phyloP scores from a whole-genome alignment of 2,888 invertebrate genomes.

The Ceriagrion tenellum region DNA sequence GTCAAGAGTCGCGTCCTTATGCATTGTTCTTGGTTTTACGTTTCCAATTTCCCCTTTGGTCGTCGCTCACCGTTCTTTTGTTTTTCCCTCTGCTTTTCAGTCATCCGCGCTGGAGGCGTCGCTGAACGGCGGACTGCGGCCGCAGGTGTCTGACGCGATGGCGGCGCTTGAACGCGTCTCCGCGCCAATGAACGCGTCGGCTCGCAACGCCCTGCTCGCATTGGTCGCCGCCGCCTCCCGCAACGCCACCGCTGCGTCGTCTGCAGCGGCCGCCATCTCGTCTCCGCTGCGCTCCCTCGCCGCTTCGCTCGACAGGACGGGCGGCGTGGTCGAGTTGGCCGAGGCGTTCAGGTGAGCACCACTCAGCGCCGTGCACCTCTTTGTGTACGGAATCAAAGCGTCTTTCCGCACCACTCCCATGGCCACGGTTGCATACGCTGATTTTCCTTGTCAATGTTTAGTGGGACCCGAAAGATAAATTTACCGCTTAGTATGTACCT shows the following conservation, averaged over 20 bases:
- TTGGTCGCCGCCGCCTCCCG: slow-evolving; percentile 86
- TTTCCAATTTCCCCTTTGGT: too few relatives aligned
- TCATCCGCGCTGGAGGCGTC: slow-evolving; percentile 88
- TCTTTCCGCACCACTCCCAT: too few relatives aligned
- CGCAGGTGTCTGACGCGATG: slow-evolving; percentile 85
- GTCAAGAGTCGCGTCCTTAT: too few relatives aligned
- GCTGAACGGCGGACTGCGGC: slow-evolving; percentile 85
- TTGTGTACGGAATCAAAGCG: too few relatives aligned
- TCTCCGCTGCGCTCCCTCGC: slow-evolving; percentile 86
- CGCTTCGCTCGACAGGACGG: slow-evolving; percentile 78
- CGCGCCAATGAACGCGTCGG: slow-evolving; percentile 86
- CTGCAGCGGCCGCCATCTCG: slow-evolving; percentile 82
- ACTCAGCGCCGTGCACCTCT: too few relatives aligned
- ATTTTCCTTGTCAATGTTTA: too few relatives aligned
- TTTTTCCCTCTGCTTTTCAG: slow-evolving; percentile 77
- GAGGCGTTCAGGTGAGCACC: slow-evolving; percentile 75
- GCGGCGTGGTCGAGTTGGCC: slow-evolving; percentile 74
- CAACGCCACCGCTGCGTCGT: slow-evolving; percentile 87
- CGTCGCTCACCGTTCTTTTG: too few relatives aligned
- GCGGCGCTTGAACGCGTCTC: slow-evolving; percentile 87
- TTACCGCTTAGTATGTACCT: too few relatives aligned
- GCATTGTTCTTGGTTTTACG: too few relatives aligned
- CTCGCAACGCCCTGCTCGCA: slow-evolving; percentile 85
- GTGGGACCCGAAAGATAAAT: too few relatives aligned
- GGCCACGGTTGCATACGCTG: too few relatives aligned